Base-by-base conservation (phyloP, 2,113 vertebrate genomes). In the Mirza zaza region DNA sequence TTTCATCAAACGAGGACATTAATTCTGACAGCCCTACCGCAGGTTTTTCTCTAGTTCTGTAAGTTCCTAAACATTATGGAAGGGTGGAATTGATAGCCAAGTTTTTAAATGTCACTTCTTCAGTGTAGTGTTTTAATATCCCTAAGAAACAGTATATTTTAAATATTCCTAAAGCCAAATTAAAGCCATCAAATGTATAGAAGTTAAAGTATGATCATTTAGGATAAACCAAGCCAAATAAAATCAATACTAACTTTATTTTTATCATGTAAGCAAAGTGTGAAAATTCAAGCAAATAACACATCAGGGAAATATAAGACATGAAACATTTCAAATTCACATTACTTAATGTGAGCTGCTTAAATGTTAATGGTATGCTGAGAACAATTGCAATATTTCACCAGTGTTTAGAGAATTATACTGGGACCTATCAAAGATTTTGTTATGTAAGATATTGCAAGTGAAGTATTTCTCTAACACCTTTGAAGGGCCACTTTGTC, bases 341-440 rank as follows among this genome's bases (percentile, higher is more conserved):
- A 95, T 95, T 96, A 97, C 45, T 89, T 27, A 79, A 81, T 45
- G 21, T 83, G 8, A 97, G 97, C 92, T 61, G 61, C 15, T 76
- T 21, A 8, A 97, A 85, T 88, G 25, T 96, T 94, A 98, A 87
- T 55, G 36, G 12, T 84, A 81, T 97, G 29, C 73, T 97, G 57
- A 96, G 45, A 96, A 88, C 85, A 97, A 95, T 15, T 95, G 39
- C 87, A 95, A 92, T 70, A 89, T 65, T 52, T 95, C 73, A 92
- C 17, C 42, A 20, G 12, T 0, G 0, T 27, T 85, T 95, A 80
- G 87, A 95, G 79, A 97, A 96, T 80, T 97, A 96, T 57, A 93
- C 10, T 55, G 70, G 65, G 55, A 97, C 27, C 61, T 61, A 95
- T 32, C 70, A 84, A 75, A 68, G 50, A 0, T 25, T 97, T 73